Conservation (phyloP, 2,113 vertebrate genomes). For the Calidris pugnax region DNA sequence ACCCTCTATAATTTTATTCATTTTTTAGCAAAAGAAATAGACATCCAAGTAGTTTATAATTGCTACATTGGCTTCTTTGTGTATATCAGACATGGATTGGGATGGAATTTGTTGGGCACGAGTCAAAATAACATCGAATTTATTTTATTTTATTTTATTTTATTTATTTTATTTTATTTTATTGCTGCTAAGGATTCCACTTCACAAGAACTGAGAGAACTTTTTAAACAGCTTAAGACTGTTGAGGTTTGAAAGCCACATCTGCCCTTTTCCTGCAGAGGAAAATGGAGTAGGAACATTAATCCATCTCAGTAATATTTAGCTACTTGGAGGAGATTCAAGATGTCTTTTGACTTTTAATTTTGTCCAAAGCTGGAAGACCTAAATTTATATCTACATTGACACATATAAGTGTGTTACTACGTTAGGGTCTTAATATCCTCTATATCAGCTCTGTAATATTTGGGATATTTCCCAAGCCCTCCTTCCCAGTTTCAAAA, state of each 20-base stretch:
- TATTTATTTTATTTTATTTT: not conserved
- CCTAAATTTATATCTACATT: not conserved
- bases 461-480: not conserved
- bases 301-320: not conserved
- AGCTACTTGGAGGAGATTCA: not conserved
- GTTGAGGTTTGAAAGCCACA: not conserved
- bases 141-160: not conserved
- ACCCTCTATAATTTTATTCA: not conserved
- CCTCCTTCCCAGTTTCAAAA: not conserved
- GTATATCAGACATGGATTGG: not conserved
- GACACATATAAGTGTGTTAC: not conserved
- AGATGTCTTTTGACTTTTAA: not conserved
- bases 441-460: not conserved
- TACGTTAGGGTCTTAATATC: not conserved
- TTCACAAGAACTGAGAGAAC: not conserved
- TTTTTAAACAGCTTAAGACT: not conserved
- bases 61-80: not conserved
- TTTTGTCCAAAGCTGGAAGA: not conserved
- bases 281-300: not conserved
- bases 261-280: not conserved
- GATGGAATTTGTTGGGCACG: not conserved
- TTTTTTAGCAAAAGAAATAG: not conserved
- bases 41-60: not conserved
- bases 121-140: not conserved
- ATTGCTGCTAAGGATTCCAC: not conserved